These are phyloP conservation scores for Drosophila albomicans DNA, from an alignment of 1,140 invertebrate species.

Conservation along the genomic window DNA sequence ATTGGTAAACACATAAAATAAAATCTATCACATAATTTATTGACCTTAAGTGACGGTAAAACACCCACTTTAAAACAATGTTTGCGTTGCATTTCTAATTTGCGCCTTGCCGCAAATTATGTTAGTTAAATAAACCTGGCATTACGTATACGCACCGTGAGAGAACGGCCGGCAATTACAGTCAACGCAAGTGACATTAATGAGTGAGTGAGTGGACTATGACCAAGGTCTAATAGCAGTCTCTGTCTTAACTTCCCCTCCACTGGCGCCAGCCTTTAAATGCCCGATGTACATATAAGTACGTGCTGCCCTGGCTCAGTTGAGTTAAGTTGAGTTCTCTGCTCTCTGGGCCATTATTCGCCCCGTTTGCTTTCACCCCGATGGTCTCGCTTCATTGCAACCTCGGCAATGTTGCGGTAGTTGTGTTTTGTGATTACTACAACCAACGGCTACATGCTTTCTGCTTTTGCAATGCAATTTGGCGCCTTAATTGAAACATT, in stretches of 20 bases:
- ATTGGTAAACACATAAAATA: too few species aligned
- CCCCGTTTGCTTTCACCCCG: slow-evolving; percentile 60
- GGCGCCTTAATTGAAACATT: slow-evolving; percentile 84
- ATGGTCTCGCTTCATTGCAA: slow-evolving; percentile 73
- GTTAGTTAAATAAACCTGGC: background rate
- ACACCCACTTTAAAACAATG: too few species aligned
- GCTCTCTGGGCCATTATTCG: slow-evolving; percentile 20
- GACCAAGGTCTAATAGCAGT: background rate
- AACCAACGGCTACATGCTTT: slow-evolving; percentile 17
- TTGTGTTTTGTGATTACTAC: slow-evolving; percentile 38
- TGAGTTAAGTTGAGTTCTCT: background rate
- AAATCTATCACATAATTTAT: too few species aligned
- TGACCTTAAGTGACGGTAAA: too few species aligned
- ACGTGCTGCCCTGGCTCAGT: background rate
- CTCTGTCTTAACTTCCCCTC: slow-evolving; percentile 11
- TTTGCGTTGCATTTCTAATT: too few species aligned
- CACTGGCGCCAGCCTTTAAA: background rate
- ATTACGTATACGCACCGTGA: slow-evolving; percentile 64
- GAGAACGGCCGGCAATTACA: slow-evolving; percentile 46
- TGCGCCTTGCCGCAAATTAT: too few species aligned
- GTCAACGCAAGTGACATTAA: slow-evolving; percentile 47
- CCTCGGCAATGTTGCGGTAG: slow-evolving; percentile 66
- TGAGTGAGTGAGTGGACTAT: slow-evolving; percentile 39
- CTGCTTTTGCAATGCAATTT: slow-evolving; percentile 72
- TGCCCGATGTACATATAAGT: background rate